These are phyloP conservation scores for Proteles cristata DNA, from an alignment of 2,113 vertebrate genomes.

Conservation along the genomic window DNA sequence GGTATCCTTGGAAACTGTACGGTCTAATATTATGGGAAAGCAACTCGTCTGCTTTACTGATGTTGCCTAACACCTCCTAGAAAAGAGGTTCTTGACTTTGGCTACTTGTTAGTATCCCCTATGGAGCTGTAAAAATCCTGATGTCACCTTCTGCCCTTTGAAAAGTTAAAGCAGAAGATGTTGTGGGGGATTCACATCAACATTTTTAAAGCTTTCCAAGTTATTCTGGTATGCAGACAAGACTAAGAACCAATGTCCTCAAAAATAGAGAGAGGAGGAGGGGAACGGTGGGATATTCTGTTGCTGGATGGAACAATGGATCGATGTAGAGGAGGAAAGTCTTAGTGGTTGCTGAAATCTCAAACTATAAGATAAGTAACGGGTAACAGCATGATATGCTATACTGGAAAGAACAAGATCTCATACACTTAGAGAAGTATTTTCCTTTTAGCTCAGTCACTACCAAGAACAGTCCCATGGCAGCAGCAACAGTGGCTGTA, in stretches of 20 bases:
- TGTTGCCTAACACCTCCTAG: not conserved
- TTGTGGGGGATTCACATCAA: not conserved
- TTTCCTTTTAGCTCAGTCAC: constrained; percentile 30
- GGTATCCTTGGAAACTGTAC: not conserved
- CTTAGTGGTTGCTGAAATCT: not conserved
- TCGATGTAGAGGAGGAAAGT: not conserved
- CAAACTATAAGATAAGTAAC: not conserved
- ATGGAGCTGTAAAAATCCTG: not conserved
- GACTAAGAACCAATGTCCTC: not conserved
- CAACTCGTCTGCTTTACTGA: not conserved
- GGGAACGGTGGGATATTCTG: not conserved
- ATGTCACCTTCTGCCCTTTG: not conserved
- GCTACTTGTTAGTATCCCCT: not conserved
- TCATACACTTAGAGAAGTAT: not conserved
- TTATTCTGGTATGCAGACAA: not conserved
- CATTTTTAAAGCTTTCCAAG: not conserved
- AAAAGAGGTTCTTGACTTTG: not conserved
- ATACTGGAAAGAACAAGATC: constrained; percentile 4
- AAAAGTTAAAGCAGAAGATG: constrained; percentile 30
- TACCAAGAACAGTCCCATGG: not conserved
- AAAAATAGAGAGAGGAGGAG: not conserved
- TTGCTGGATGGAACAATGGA: not conserved
- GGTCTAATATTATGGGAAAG: not conserved
- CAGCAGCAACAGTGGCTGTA: not conserved
- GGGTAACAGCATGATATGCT: not conserved